Evolutionary conservation across 1,140 invertebrate species (phyloP), one percentile per base, ranked within the genome.

Genomic region (Pararge aegeria): DNA sequence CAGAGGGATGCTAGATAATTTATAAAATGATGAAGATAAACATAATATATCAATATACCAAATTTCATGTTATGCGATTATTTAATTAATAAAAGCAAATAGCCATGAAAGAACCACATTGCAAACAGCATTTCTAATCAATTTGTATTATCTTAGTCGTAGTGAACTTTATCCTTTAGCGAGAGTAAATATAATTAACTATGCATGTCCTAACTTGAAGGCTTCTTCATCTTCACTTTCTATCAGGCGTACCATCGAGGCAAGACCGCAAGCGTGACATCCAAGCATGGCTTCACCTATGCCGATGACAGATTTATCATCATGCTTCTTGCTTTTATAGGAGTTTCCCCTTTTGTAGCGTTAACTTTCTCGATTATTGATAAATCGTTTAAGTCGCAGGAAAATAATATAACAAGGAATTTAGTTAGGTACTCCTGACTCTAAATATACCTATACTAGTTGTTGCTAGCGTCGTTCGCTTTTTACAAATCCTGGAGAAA

Each of bases 191-290:
- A 18, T 42, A 42, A 42, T 42, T 42, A 18, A 15, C 38, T 42
- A 15, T 16, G 15, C 16, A 15, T 42, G 16, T 18, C 38, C 38
- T 42, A 15, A 18, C 1, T 15, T 12, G 30, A 34, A 34, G 30
- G 10, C 30, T 34, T 34, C 16, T 18, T 42, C 38, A 42, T 42
- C 38, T 16, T 42, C 38, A 42, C 38, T 42, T 42, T 42, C 38
- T 42, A 42, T 42, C 38, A 42, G 13, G 2, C n/a, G n/a, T n/a
- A 10, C 38, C 13, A 18, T 42, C 10, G 13, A 9, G 38, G 38
- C 15, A 5, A 34, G 30, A 9, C 27, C 27, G 27, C 27, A 38
- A 38, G 13, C 38, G 38, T 42, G 38, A 42, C 38, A 42, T 6
- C 38, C 38, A 7, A 42, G 16, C 15, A 42, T 16, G 4, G 15